These are phyloP conservation scores for Scomber colias DNA, from an alignment of 2,113 vertebrate genomes.

Conservation along the genomic window DNA sequence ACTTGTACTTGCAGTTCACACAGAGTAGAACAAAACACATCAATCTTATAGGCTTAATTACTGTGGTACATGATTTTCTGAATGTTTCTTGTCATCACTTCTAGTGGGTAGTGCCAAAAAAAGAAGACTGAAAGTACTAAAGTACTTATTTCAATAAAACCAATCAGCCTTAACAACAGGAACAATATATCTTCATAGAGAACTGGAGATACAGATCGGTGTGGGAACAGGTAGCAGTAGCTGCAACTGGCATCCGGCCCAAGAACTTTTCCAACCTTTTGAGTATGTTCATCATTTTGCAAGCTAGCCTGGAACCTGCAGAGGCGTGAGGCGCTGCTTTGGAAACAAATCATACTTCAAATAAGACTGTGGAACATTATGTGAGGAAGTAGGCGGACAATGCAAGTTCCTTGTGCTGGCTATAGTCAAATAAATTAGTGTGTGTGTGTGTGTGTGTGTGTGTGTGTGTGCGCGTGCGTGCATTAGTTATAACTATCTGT, in stretches of 20 bases:
- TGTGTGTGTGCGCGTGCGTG: background rate
- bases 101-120: background rate
- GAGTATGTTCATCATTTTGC: conserved; percentile 1
- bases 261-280: conserved; percentile 10
- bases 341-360: conserved; percentile 2
- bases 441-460: background rate
- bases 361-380: background rate
- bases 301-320: background rate
- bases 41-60: background rate
- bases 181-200: conserved; percentile 14
- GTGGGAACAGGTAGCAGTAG: background rate
- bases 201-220: conserved; percentile 10
- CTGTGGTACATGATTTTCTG: background rate
- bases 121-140: background rate
- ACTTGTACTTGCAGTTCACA: background rate
- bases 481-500: background rate
- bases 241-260: conserved; percentile 4
- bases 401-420: background rate
- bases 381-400: background rate
- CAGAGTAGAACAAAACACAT: background rate
- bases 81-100: background rate
- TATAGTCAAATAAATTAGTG: background rate
- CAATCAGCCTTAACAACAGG: background rate
- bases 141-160: conserved; percentile 18
- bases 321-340: background rate